Conservation (phyloP, 2,888 invertebrate genomes). For the Gastrophysa polygoni region DNA sequence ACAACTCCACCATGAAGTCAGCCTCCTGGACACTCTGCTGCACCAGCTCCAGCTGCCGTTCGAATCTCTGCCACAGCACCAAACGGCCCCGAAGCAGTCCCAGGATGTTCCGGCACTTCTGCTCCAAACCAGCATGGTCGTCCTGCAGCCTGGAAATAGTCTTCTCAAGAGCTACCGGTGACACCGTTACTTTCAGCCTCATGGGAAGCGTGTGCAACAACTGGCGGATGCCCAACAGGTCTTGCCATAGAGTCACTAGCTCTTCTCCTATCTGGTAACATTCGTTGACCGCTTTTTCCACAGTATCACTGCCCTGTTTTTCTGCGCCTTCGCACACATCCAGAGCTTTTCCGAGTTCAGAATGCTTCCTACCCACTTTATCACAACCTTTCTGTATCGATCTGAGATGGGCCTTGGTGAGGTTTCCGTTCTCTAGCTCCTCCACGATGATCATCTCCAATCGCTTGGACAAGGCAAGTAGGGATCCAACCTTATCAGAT, state of each 20-base stretch:
- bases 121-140: constrained; percentile 74
- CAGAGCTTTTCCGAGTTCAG: constrained; percentile 64
- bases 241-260: constrained; percentile 75
- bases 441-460: constrained; percentile 76
- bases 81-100: constrained; percentile 69
- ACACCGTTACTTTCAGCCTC: constrained; percentile 75
- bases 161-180: constrained; percentile 70
- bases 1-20: constrained; percentile 85
- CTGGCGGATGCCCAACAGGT: constrained; percentile 76
- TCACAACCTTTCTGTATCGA: constrained; percentile 75
- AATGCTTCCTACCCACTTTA: constrained; percentile 71
- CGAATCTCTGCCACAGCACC: constrained; percentile 78
- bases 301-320: constrained; percentile 75
- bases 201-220: constrained; percentile 79
- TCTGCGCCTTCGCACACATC: constrained; percentile 78
- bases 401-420: constrained; percentile 76
- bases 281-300: constrained; percentile 76
- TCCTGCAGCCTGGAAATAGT: constrained; percentile 79
- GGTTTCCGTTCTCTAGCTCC: constrained; percentile 76
- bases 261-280: constrained; percentile 76
- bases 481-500: constrained; percentile 76
- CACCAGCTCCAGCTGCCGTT: constrained; percentile 77
- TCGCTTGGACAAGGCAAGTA: constrained; percentile 72
- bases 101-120: constrained; percentile 72
- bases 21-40: constrained; percentile 84